Evolutionary conservation across 2,113 vertebrate genomes (phyloP), one percentile per base, ranked within the genome.

Genomic region (Indicator maculatus): DNA sequence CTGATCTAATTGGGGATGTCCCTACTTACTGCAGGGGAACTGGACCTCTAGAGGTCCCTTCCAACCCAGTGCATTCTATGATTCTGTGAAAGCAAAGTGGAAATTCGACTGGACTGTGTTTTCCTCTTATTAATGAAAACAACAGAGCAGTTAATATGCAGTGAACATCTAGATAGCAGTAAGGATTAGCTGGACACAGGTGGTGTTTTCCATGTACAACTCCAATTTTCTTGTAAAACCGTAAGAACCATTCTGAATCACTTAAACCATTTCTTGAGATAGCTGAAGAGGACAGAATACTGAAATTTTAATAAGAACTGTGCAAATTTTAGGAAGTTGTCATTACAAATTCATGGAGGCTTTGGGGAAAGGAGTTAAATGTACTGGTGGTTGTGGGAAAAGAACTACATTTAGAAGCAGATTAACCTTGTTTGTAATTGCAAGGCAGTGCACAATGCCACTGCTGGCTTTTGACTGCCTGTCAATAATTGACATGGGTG

Each of bases 271-370:
- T 72, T 71, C 23, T 11, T 58, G 28, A 47, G 9, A 66, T 50
- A 39, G 31, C 56, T 60, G 41, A 92, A 94, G 58, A 66, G 66
- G 26, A 66, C 4, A 9, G 71, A 95, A 92, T 67, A 83, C 76
- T 75, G 80, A 73, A 18, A 90, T 92, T 96, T 91, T 92, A 90
- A 64, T 97, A 53, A 81, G 67, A 94, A 95, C 84, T 53, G 17
- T 85, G 88, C 91, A 88, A 95, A 94, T 92, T 94, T 95, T 78
- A 50, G 50, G 90, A 38, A 74, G 44, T 69, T 80, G 67, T 39
- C 93, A 69, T 79, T 80, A 92, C 89, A 78, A 93, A 93, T 93
- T 84, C 70, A 55, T 75, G 90, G 63, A 83, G 86, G 33, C 91
- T 96, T n/a, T 73, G 60, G 70, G 73, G 93, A 83, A 87, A 83